These are phyloP conservation scores for Riparia riparia DNA, from an alignment of 2,113 vertebrate genomes.

Conservation along the genomic window DNA sequence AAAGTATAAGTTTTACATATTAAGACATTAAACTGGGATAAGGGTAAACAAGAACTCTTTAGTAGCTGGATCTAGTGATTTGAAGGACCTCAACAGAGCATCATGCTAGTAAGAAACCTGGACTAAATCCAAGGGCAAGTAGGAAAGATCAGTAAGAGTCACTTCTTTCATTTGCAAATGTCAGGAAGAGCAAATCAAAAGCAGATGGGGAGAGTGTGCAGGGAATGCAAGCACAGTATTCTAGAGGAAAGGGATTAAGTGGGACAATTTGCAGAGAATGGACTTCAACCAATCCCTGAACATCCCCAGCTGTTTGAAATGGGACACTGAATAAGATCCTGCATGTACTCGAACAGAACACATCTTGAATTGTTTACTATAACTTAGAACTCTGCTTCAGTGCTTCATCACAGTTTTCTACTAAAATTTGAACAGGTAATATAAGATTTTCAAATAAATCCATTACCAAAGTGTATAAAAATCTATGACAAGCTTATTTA, in stretches of 20 bases:
- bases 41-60: background rate
- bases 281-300: constrained; percentile 1
- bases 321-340: background rate
- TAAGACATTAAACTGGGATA: background rate
- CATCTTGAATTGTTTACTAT: background rate
- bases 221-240: constrained; percentile 13
- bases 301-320: constrained; percentile 6
- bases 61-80: background rate
- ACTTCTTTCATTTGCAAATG: background rate
- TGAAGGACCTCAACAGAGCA: background rate
- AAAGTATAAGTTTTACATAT: background rate
- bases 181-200: constrained; percentile 58
- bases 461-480: background rate
- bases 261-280: constrained; percentile 21
- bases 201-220: background rate
- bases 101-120: background rate
- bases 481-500: background rate
- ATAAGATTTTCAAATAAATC: background rate
- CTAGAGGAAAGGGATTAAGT: constrained; percentile 23
- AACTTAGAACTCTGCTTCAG: background rate
- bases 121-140: constrained; percentile 27
- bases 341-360: background rate
- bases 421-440: background rate
- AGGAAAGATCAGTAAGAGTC: constrained; percentile 15
- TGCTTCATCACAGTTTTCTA: background rate